Evolutionary conservation across 1,140 invertebrate species (phyloP).

Genomic region (Bicyclus anynana): DNA sequence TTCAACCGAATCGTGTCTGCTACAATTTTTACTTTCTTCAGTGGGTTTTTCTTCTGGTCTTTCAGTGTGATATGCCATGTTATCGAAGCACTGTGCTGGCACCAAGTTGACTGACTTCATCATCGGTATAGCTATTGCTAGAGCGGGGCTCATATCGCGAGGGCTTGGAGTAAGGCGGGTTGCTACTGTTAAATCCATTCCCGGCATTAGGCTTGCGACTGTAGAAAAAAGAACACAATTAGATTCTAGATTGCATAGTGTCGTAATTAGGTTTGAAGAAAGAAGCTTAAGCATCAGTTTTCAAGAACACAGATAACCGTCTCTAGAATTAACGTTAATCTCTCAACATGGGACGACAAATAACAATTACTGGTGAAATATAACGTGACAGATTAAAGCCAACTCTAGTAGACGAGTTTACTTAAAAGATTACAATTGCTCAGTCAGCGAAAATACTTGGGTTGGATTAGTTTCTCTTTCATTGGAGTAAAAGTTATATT

Average conservation of each 20-base stretch:
- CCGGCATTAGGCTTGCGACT: constrained; percentile 75
- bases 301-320: too few species aligned
- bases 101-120: constrained; percentile 73
- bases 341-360: too few species aligned
- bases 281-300: background rate
- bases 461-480: too few species aligned
- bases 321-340: too few species aligned
- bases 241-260: background rate
- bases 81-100: constrained; percentile 72
- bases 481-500: background rate
- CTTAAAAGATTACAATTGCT: too few species aligned
- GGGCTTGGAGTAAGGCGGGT: constrained; percentile 68
- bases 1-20: constrained; percentile 51
- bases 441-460: too few species aligned
- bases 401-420: too few species aligned
- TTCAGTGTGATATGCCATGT: constrained; percentile 67
- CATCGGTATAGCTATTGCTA: constrained; percentile 69
- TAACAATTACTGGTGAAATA: too few species aligned
- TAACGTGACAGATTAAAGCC: too few species aligned
- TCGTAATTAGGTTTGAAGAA: background rate
- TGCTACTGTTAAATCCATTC: constrained; percentile 67
- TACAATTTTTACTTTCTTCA: constrained; percentile 43
- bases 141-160: constrained; percentile 66
- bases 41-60: constrained; percentile 48
- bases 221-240: constrained; percentile 27